Conservation (phyloP, 1,140 invertebrate genomes). For the Drosophila kohkoa region DNA sequence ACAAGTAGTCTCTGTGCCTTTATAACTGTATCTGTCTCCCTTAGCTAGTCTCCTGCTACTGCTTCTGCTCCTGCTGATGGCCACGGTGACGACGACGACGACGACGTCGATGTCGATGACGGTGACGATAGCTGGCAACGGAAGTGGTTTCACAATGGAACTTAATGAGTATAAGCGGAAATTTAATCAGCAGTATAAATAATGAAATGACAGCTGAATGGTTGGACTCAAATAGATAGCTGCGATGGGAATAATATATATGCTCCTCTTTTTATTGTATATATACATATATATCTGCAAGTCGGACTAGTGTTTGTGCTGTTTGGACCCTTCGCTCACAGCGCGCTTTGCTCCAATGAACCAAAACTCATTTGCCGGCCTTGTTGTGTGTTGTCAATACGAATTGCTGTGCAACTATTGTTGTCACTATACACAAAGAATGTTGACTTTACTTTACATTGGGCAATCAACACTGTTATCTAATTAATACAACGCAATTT, state of each 20-base stretch:
- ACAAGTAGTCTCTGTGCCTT: neutral
- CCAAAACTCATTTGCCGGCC: slow-evolving; percentile 72
- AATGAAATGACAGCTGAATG: slow-evolving; percentile 82
- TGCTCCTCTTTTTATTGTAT: too few species aligned
- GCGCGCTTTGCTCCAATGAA: slow-evolving; percentile 46
- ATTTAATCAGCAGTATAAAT: slow-evolving; percentile 83
- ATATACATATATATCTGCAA: slow-evolving; percentile 16
- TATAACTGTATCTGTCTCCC: neutral
- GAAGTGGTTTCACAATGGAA: slow-evolving; percentile 80
- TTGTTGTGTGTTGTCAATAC: slow-evolving; percentile 65
- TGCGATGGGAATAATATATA: neutral
- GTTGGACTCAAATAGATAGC: slow-evolving; percentile 45
- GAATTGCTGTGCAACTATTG: slow-evolving; percentile 8
- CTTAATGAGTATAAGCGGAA: slow-evolving; percentile 83
- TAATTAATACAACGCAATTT: slow-evolving; percentile 1
- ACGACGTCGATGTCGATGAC: neutral
- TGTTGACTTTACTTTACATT: neutral
- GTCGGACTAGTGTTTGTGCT: neutral
- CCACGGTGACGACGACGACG: slow-evolving; percentile 12
- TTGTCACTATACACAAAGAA: neutral
- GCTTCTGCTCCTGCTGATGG: slow-evolving; percentile 7
- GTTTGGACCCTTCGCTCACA: too few species aligned
- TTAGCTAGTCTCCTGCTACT: neutral
- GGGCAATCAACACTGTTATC: neutral
- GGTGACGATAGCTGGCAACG: slow-evolving; percentile 39